These are phyloP conservation scores for Cordilura impudica DNA, from an alignment of 2,888 invertebrate species.

Conservation along the genomic window DNA sequence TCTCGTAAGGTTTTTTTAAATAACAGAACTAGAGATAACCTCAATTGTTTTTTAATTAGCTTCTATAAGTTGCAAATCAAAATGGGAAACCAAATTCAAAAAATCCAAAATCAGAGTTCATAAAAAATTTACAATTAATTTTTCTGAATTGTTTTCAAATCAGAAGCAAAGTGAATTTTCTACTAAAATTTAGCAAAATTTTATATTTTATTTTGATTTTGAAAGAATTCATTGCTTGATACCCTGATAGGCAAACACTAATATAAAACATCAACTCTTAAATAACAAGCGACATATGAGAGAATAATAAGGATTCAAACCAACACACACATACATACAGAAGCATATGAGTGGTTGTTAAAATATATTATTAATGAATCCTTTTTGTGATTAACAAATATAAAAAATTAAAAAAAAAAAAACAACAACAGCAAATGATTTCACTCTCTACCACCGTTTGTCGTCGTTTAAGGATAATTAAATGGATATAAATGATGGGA, in stretches of 20 bases:
- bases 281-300: slow-evolving; percentile 40
- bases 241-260: neutral
- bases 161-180: too few relatives aligned
- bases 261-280: slow-evolving; percentile 1
- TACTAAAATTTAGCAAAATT: too few relatives aligned
- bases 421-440: slow-evolving; percentile 47
- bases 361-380: slow-evolving; percentile 60
- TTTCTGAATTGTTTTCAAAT: too few relatives aligned
- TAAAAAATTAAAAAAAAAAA: slow-evolving; percentile 6
- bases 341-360: slow-evolving; percentile 55
- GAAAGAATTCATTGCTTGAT: neutral
- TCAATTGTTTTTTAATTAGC: too few relatives aligned
- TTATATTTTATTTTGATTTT: too few relatives aligned
- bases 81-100: too few relatives aligned
- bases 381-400: slow-evolving; percentile 38
- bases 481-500: slow-evolving; percentile 65
- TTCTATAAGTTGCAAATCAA: too few relatives aligned
- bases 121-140: too few relatives aligned
- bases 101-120: too few relatives aligned
- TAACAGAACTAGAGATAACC: too few relatives aligned
- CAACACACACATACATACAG: slow-evolving; percentile 7
- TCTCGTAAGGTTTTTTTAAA: too few relatives aligned
- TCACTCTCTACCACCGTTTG: slow-evolving; percentile 54
- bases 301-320: slow-evolving; percentile 39
- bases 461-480: slow-evolving; percentile 71